Conservation (phyloP, 2,888 invertebrate species). For the Zygogramma bicolorata region DNA sequence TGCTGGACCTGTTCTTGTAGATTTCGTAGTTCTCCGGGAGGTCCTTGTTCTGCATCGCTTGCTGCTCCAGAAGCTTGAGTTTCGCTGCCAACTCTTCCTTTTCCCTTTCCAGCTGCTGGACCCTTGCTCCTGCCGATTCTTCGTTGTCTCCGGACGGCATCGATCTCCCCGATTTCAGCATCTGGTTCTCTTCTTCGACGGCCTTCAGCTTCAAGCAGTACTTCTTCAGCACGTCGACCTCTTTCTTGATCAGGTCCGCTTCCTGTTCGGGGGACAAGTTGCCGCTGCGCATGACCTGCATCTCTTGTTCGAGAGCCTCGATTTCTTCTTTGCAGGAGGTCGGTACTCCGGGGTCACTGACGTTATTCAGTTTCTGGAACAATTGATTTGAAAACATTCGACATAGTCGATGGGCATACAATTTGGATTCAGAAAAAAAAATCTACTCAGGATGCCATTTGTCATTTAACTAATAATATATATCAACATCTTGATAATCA, state of each 20-base stretch:
- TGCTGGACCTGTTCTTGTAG: constrained; percentile 51
- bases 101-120: constrained; percentile 45
- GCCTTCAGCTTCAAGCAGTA: constrained; percentile 58
- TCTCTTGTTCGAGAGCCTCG: constrained; percentile 56
- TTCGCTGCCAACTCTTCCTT: constrained; percentile 52
- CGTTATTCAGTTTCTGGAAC: constrained; percentile 36
- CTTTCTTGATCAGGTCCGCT: constrained; percentile 58
- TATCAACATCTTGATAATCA: too few relatives aligned
- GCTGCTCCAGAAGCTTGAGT: constrained; percentile 54
- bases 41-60: constrained; percentile 52
- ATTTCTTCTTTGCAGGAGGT: constrained; percentile 52
- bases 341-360: constrained; percentile 32
- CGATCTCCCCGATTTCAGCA: constrained; percentile 51
- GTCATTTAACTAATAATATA: too few relatives aligned
- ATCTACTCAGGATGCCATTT: too few relatives aligned
- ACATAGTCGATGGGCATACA: too few relatives aligned
- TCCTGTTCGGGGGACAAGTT: constrained; percentile 56
- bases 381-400: not conserved
- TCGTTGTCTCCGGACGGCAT: constrained; percentile 23
- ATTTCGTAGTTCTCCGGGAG: constrained; percentile 55
- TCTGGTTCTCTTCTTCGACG: constrained; percentile 59
- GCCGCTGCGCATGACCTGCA: constrained; percentile 52
- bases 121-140: constrained; percentile 15
- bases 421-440: too few relatives aligned
- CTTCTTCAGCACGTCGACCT: constrained; percentile 56